These are phyloP conservation scores for Nesospiza acunhae DNA, from an alignment of 2,113 vertebrate genomes.

Conservation along the genomic window DNA sequence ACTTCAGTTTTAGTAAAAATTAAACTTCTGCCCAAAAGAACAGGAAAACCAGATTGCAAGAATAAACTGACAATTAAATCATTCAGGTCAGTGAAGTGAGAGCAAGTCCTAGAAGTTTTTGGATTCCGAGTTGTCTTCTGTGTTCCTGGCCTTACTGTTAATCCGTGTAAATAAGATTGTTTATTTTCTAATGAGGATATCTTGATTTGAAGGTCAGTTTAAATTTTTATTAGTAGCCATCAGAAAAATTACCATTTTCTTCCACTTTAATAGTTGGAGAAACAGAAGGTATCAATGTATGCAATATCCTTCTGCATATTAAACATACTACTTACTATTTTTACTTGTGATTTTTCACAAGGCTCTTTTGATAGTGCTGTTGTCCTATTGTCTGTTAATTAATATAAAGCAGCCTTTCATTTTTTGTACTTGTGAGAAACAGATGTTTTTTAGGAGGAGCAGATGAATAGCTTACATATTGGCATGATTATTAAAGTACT, in stretches of 20 bases:
- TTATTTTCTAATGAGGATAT: not conserved
- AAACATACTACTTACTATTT: not conserved
- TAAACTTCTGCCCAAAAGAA: not conserved
- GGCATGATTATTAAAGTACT: constrained; percentile 27
- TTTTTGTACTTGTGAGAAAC: constrained; percentile 45
- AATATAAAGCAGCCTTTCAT: not conserved
- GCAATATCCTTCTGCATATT: not conserved
- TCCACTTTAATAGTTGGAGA: not conserved
- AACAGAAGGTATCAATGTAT: not conserved
- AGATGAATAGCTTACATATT: constrained; percentile 41
- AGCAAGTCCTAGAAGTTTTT: not conserved
- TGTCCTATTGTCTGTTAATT: not conserved
- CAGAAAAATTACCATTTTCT: not conserved
- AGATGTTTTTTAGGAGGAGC: constrained; percentile 59
- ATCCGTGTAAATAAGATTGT: not conserved
- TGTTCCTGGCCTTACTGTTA: not conserved
- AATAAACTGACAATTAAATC: not conserved
- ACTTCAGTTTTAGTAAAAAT: not conserved
- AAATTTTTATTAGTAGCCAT: not conserved
- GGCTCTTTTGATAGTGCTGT: not conserved
- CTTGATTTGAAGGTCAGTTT: not conserved
- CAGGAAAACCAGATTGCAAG: not conserved
- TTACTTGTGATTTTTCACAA: not conserved
- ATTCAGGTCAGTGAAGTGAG: not conserved
- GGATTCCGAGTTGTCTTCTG: not conserved